Evolutionary conservation across 2,888 invertebrate genomes (phyloP), one percentile per base, ranked within the genome.

Genomic region (Amorpha juglandis): DNA sequence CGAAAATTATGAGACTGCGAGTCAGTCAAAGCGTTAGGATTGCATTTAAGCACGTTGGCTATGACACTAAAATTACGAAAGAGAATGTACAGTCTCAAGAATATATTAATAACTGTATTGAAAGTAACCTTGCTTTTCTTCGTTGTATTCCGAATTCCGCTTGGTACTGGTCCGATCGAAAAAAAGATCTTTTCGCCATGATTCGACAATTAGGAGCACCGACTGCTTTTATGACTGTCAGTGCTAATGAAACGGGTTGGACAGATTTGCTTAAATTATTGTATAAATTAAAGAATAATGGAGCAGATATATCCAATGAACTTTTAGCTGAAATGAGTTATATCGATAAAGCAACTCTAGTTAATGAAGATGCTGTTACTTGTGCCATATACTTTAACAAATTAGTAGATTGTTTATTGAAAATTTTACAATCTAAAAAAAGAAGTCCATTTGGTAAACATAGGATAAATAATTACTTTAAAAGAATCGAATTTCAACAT

Each of bases 111-210:
- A 70, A 69, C 67, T 79, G 79, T 47, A 70, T 67, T 82, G 78
- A 83, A 77, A 70, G 72, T 58, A 72, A 87, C 78, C 73, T 86
- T 19, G 79, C 83, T 45, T 87, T 85, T 75, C 71, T 86, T 38
- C 68, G 75, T 12, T 76, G 70, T 2, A 79, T 87, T 63, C 86
- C 84, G 70, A 87, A 86, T 78, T 86, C 83, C 52, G 69, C 74
- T 65, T 78, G 72, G 73, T 87, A 78, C 75, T 86, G 88, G 88
- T 52, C 76, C 47, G 67, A 76, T 63, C 67, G 82, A 1, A 87
- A 87, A 79, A 78, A 74, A 74, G 82, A 87, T 73, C 71, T 87
- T 58, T 87, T 86, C 66, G 83, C 86, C 12, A 88, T 86, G 81
- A 89, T 87, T 33, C 62, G 86, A 33, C 86, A 88, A 72, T 70